phyloP scores from a whole-genome alignment of 2,888 invertebrate species.

The Eristalis pertinax region DNA sequence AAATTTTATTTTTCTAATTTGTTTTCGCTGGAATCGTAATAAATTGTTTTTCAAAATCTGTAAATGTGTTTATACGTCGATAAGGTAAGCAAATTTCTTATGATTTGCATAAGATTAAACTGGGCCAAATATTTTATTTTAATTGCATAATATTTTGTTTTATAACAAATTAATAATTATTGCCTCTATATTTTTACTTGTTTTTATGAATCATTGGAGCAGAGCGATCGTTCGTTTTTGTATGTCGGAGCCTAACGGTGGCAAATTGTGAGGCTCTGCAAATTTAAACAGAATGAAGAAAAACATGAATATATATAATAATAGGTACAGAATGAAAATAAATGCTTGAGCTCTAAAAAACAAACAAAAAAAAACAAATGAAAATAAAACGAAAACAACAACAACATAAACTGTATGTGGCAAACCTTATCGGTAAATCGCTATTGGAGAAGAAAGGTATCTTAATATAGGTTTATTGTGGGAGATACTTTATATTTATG shows the following conservation, averaged over 20 bases:
- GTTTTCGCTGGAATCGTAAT: too few relatives aligned
- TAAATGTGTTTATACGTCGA: too few relatives aligned
- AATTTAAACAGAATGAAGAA: conserved; percentile 74
- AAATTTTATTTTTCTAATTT: too few relatives aligned
- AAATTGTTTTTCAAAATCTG: too few relatives aligned
- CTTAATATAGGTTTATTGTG: conserved; percentile 52
- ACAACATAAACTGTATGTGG: conserved; percentile 32
- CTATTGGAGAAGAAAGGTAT: conserved; percentile 53
- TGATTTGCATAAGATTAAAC: not conserved
- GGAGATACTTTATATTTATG: conserved; percentile 45
- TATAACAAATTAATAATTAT: conserved; percentile 13
- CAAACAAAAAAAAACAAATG: not conserved
- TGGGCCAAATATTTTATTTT: not conserved
- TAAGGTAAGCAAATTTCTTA: too few relatives aligned
- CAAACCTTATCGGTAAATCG: conserved; percentile 59
- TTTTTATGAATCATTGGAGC: conserved; percentile 86
- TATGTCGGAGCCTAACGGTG: conserved; percentile 93
- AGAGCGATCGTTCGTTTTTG: conserved; percentile 92
- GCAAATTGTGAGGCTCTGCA: conserved; percentile 93
- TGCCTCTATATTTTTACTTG: conserved; percentile 39
- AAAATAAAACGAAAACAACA: conserved; percentile 8
- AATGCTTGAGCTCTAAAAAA: not conserved
- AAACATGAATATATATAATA: conserved; percentile 74
- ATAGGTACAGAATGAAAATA: not conserved
- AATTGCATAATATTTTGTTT: not conserved